Base-by-base conservation (phyloP, 2,797 vertebrate genomes). In the Ptychadena robeensis region DNA sequence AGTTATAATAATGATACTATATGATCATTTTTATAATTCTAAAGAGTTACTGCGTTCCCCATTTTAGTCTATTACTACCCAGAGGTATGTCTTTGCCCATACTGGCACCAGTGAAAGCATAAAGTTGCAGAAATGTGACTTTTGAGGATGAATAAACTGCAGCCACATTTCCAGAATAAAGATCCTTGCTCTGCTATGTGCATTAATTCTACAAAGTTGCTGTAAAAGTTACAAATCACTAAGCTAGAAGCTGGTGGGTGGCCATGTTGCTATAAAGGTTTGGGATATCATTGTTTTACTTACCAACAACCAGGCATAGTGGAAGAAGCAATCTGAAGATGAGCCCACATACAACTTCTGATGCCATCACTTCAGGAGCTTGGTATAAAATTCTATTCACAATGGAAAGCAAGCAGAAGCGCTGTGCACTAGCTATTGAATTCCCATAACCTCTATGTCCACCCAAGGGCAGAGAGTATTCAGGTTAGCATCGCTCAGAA, bases 291-390 rank as follows among this genome's bases (percentile, higher is more conserved):
- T 14, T 2, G 12, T 12, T 34, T 68, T 74, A 92, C 96, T 94
- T 91, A 99, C 98, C 97, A 86, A 95, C 94, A 89, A 95, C 93
- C 75, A 98, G 92, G 91, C 97, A 99, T 69, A 96, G 65, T 27
- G 98, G 98, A 85, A 98, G 94, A 86, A 98, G 94, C 66, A 99
- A 90, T 88, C 98, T 95, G 94, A 98, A 98, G 93, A 96, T 90
- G 87, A 98, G 91, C 77, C 97, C 97, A 89, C 97, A 99, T 89
- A 96, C 95, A 90, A 97, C 94, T 90, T 98, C 95, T 70, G 96
- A 97, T 90, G 96, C 97, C 97, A 98, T 98, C 86, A 89, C 91
- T 90, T 86, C 18, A 70, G 80, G 76, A 4, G 80, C 69, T 77
- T 85, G 61, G 34, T 82, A 79, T 9, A 63, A 83, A 76, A 63